These are phyloP conservation scores for Campoplex nolae DNA, from an alignment of 2,888 invertebrate genomes.

Conservation along the genomic window DNA sequence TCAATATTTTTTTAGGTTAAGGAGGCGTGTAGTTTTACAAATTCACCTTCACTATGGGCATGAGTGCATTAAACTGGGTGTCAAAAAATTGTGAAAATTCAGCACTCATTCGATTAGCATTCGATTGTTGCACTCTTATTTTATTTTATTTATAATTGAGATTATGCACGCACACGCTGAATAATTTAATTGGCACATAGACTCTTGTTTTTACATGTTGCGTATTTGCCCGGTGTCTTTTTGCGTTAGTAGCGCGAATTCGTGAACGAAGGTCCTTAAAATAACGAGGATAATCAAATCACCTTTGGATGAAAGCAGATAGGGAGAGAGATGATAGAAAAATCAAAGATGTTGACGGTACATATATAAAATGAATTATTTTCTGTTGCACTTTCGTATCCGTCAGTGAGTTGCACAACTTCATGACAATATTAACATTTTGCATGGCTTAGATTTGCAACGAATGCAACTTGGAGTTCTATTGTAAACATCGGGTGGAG, in stretches of 20 bases:
- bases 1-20: too few species aligned
- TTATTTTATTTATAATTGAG: too few species aligned
- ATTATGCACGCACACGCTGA: slow-evolving; percentile 13
- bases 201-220: slow-evolving; percentile 26
- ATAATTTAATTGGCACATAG: slow-evolving; percentile 59
- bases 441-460: slow-evolving; percentile 81
- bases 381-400: slow-evolving; percentile 21
- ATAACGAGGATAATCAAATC: slow-evolving; percentile 60
- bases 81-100: too few species aligned
- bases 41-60: too few species aligned
- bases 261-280: slow-evolving; percentile 34
- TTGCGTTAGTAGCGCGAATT: slow-evolving; percentile 31
- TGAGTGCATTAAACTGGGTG: too few species aligned
- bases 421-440: slow-evolving; percentile 73
- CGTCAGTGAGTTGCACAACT: slow-evolving; percentile 63
- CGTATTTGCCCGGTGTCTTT: neutral
- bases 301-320: slow-evolving; percentile 14
- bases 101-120: too few species aligned
- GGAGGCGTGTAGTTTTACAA: too few species aligned
- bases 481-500: slow-evolving; percentile 78
- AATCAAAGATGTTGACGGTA: neutral
- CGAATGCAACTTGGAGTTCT: slow-evolving; percentile 74
- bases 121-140: too few species aligned
- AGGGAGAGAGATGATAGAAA: neutral
- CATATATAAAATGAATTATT: slow-evolving; percentile 33